phyloP scores from a whole-genome alignment of 2,888 invertebrate genomes.

The Choristoneura rosaceana region DNA sequence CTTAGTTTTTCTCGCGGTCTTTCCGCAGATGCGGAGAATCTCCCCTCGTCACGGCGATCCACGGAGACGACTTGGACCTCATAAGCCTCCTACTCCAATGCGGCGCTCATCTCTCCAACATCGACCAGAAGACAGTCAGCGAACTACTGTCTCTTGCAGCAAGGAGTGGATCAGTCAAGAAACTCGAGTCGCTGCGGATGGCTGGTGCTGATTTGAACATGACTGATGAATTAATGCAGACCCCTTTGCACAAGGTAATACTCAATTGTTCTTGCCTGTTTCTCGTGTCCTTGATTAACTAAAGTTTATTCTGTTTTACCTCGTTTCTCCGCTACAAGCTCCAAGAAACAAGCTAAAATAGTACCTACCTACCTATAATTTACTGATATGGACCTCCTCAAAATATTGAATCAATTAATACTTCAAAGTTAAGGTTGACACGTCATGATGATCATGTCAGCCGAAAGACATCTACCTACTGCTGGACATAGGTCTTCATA shows the following conservation, averaged over 20 bases:
- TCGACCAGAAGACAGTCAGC: conserved; percentile 84
- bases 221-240: conserved; percentile 87
- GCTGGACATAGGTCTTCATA: no score
- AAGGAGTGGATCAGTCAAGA: conserved; percentile 83
- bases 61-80: conserved; percentile 86
- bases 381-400: no score
- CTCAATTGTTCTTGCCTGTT: background rate
- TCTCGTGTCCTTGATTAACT: background rate
- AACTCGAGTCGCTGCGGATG: conserved; percentile 86
- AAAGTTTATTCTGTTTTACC: no score
- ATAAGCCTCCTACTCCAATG: conserved; percentile 89
- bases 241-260: conserved; percentile 87
- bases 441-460: no score
- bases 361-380: no score
- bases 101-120: conserved; percentile 90
- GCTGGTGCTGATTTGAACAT: conserved; percentile 89
- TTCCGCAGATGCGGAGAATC: conserved; percentile 86
- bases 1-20: background rate
- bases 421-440: no score
- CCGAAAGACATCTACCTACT: no score
- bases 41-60: conserved; percentile 89
- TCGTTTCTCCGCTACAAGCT: no score
- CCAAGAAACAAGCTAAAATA: no score
- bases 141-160: conserved; percentile 89
- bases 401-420: no score